These are phyloP conservation scores for Camptogramma bilineatum DNA, from an alignment of 2,888 invertebrate genomes.

Conservation along the genomic window DNA sequence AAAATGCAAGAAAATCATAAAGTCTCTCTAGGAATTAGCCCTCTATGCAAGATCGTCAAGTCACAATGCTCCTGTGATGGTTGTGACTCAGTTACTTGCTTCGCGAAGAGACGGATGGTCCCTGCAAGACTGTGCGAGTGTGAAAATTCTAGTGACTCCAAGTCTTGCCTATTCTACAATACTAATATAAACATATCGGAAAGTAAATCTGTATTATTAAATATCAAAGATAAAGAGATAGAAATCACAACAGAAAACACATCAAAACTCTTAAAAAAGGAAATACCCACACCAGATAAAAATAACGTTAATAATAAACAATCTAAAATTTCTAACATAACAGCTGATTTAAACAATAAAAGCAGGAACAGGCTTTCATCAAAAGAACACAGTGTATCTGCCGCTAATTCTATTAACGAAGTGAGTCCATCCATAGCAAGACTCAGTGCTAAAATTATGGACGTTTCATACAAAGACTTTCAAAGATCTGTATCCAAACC, in stretches of 20 bases:
- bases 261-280: conserved; percentile 23
- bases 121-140: conserved; percentile 39
- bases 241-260: conserved; percentile 12
- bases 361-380: not conserved
- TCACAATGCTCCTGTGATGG: conserved; percentile 59
- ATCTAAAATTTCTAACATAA: conserved; percentile 9
- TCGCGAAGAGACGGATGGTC: conserved; percentile 45
- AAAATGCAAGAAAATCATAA: conserved; percentile 23
- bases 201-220: conserved; percentile 4
- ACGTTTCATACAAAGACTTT: conserved; percentile 55
- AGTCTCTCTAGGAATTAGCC: conserved; percentile 6
- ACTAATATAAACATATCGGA: conserved; percentile 18
- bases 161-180: conserved; percentile 43
- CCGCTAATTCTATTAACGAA: conserved; percentile 8
- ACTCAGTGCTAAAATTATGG: conserved; percentile 63
- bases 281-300: conserved; percentile 21
- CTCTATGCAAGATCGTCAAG: conserved; percentile 20
- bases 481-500: conserved; percentile 39
- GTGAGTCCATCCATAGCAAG: conserved; percentile 46
- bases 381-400: not conserved
- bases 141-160: conserved; percentile 38
- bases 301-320: conserved; percentile 13
- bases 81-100: conserved; percentile 57
- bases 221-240: conserved; percentile 6
- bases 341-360: conserved; percentile 5